Conservation (phyloP, 2,797 vertebrate species). For the Falco rusticolus region DNA sequence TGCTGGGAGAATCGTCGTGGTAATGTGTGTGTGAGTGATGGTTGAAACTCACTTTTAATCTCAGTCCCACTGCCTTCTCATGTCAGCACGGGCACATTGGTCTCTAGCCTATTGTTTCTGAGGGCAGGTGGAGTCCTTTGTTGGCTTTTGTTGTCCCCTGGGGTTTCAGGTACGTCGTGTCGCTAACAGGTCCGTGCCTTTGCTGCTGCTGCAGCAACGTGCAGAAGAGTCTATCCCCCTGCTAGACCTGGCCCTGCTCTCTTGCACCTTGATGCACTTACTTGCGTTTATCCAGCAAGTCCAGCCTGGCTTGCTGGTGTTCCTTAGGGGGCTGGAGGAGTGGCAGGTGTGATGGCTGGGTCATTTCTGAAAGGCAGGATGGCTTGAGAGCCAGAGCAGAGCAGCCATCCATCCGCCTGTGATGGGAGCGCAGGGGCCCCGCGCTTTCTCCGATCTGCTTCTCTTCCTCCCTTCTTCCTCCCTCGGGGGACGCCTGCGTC, state of each 20-base stretch:
- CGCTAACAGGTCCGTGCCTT: background rate
- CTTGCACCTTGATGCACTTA: background rate
- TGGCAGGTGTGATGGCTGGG: background rate
- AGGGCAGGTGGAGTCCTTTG: background rate
- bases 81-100: background rate
- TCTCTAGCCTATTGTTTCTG: background rate
- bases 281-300: background rate
- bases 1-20: background rate
- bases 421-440: background rate
- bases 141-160: background rate
- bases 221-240: background rate
- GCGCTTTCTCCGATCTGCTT: constrained; percentile 2
- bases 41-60: background rate
- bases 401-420: background rate
- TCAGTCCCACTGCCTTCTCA: background rate
- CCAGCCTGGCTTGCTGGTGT: background rate
- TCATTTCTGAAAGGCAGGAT: background rate
- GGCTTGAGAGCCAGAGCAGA: background rate
- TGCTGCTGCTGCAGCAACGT: background rate
- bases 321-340: background rate
- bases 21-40: background rate
- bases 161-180: rapidly evolving
- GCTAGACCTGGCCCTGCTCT: background rate
- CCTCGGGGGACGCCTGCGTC: background rate
- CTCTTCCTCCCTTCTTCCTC: constrained; percentile 52